Evolutionary conservation across 2,797 vertebrate species (phyloP).

Genomic region (Momotus momota): DNA sequence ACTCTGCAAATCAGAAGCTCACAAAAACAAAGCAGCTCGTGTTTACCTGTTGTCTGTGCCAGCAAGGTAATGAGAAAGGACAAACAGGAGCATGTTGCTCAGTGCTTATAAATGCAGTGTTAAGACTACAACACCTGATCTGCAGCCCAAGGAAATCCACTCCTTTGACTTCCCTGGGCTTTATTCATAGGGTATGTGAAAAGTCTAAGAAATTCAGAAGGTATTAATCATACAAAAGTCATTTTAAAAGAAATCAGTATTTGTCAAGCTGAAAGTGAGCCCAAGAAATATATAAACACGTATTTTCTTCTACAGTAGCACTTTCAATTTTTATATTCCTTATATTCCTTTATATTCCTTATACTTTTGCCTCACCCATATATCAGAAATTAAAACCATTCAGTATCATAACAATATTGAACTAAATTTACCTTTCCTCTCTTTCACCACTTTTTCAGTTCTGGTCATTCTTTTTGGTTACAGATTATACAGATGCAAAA

Average conservation of each 20-base stretch:
- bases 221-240: not conserved
- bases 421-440: not conserved
- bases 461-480: not conserved
- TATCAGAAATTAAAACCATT: not conserved
- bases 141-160: not conserved
- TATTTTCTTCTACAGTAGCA: not conserved
- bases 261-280: not conserved
- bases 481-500: not conserved
- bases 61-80: not conserved
- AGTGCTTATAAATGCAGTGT: not conserved
- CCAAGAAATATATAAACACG: not conserved
- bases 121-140: not conserved
- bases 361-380: not conserved
- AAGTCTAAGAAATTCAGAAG: not conserved
- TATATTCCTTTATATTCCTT: not conserved
- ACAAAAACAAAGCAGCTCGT: not conserved
- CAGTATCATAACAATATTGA: not conserved
- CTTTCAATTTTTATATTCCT: not conserved
- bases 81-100: not conserved
- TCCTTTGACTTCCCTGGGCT: accelerated
- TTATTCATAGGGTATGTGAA: not conserved
- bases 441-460: not conserved
- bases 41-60: not conserved
- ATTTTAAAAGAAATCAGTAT: not conserved
- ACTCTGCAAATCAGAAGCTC: not conserved